Evolutionary conservation across 2,888 invertebrate species (phyloP), one percentile per base, ranked within the genome.

Genomic region (Aquatica leii): DNA sequence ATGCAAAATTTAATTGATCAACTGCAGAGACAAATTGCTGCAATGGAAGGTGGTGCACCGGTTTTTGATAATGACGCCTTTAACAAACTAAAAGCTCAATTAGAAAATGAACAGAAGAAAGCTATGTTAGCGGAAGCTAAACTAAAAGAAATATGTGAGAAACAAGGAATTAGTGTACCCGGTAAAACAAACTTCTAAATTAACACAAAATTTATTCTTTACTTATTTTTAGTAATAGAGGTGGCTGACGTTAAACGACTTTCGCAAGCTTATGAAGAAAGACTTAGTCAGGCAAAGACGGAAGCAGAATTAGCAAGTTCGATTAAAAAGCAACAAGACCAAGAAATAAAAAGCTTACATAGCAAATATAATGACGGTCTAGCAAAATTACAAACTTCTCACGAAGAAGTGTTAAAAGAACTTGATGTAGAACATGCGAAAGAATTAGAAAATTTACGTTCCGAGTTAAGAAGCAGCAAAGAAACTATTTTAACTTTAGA

Each of bases 341-440:
- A 76, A 67, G 84, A 87, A 54, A 82, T 86, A 49, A 84, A 84
- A 70, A 83, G 79, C 64, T 81, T 86, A 57, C 78, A 85, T 18
- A 84, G 83, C 58, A 83, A 85, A 71, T 85, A 86, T 68, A 84
- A 84, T 71, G 81, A 82, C 65, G 85, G 86, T n/a, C 84, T 87
- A 2, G 81, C 81, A 67, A 84, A 82, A 68, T 81, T 87, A 71
- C 86, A 87, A 75, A 80, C 77, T 65, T 79, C 85, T 24, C 85
- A 86, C 34, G 86, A 85, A 72, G 84, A 86, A 69, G 80, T 83
- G 0, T 69, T 86, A 15, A 78, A 82, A 57, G 84, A 85, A 46
- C 77, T 86, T 40, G 80, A 82, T 46, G 82, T 81, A 63, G 79
- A 81, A 43, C 84, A 85, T 69, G 86, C 86, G 71, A 83, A 82